Evolutionary conservation across 1,140 invertebrate genomes (phyloP).

Genomic region (Augochlora pura): DNA sequence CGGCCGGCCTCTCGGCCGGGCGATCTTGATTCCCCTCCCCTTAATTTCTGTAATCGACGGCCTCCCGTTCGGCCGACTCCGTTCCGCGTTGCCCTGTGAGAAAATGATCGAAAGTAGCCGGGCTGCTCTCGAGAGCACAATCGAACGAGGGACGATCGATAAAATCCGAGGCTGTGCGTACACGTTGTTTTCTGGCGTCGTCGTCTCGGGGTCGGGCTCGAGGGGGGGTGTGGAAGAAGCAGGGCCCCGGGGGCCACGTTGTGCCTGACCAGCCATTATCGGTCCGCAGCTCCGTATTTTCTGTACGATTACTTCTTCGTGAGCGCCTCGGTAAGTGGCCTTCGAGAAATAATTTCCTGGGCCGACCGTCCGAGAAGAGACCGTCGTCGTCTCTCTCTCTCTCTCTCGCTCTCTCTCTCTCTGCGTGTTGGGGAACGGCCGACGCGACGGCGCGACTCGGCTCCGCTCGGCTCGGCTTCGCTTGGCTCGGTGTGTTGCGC

Average conservation of each 20-base stretch:
- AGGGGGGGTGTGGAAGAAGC: neutral
- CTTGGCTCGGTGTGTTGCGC: too few species aligned
- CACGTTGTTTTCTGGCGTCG: neutral
- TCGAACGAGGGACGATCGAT: constrained; percentile 40
- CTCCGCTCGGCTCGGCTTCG: too few species aligned
- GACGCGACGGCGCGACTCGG: too few species aligned
- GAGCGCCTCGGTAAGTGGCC: constrained; percentile 60
- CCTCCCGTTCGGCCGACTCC: neutral
- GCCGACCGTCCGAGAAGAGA: neutral
- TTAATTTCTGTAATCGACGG: constrained; percentile 36
- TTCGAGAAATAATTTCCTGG: constrained; percentile 62
- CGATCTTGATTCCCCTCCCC: neutral
- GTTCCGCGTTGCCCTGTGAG: constrained; percentile 6
- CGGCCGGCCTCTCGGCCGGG: too few species aligned
- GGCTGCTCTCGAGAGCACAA: neutral
- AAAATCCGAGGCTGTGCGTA: constrained; percentile 52
- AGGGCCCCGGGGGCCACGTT: constrained; percentile 37
- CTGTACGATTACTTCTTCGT: constrained; percentile 64
- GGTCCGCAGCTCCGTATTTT: constrained; percentile 60
- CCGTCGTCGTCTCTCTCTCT: too few species aligned
- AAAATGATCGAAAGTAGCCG: constrained; percentile 40
- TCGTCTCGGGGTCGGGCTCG: neutral
- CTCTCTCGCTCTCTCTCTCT: too few species aligned
- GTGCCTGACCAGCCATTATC: constrained; percentile 58
- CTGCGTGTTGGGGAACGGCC: too few species aligned